Evolutionary conservation across 2,797 vertebrate genomes (phyloP).

Genomic region (Ambastaia sidthimunki): DNA sequence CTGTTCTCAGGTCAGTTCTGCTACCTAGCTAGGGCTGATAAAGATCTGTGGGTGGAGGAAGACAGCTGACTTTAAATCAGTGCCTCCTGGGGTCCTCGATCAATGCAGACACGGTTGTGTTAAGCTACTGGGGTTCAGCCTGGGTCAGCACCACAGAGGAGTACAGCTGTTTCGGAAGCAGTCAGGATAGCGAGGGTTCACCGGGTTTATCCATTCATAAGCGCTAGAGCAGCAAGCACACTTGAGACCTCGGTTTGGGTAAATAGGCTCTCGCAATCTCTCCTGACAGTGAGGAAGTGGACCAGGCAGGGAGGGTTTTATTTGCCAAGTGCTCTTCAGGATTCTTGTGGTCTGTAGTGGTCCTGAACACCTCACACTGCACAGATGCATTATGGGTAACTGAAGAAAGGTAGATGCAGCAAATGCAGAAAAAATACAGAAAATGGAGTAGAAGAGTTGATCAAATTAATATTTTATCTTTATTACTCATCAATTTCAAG

Average conservation of each 20-base stretch:
- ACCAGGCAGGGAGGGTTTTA: conserved; percentile 5
- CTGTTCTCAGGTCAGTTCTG: conserved; percentile 25
- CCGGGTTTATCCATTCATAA: conserved; percentile 35
- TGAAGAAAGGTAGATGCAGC: not conserved
- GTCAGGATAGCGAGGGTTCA: conserved; percentile 12
- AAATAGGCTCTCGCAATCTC: conserved; percentile 24
- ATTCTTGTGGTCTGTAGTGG: conserved; percentile 1
- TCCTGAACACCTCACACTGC: conserved; percentile 1
- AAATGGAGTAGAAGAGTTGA: conserved; percentile 4
- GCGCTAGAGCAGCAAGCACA: conserved; percentile 4
- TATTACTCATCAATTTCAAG: conserved; percentile 7
- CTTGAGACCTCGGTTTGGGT: conserved; percentile 34
- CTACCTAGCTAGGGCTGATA: conserved; percentile 13
- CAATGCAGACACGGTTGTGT: conserved; percentile 8
- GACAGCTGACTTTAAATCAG: conserved; percentile 38
- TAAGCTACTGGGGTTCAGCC: conserved; percentile 24
- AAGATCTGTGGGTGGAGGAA: conserved; percentile 38
- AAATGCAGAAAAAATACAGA: conserved; percentile 3
- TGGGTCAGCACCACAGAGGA: conserved; percentile 10
- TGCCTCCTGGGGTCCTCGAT: conserved; percentile 16
- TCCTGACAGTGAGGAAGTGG: not conserved
- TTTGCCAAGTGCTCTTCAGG: conserved; percentile 17
- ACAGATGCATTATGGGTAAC: conserved; percentile 17
- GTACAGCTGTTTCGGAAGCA: conserved; percentile 33
- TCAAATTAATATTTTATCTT: not conserved